These are phyloP conservation scores for Scaptomyza reducta DNA, from an alignment of 2,888 invertebrate species.

Conservation along the genomic window DNA sequence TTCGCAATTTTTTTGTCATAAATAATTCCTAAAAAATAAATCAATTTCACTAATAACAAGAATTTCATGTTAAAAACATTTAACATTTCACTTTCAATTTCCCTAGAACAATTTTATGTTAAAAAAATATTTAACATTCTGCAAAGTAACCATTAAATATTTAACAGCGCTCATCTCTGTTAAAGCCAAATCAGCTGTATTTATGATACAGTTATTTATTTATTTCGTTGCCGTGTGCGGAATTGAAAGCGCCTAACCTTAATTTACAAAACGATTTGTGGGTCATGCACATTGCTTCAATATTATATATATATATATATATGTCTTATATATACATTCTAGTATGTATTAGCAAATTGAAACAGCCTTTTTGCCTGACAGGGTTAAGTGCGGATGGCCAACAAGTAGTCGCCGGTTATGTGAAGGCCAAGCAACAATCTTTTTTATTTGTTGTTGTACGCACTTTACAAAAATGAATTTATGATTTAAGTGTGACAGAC, in stretches of 20 bases:
- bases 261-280: constrained; percentile 69
- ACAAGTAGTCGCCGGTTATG: constrained; percentile 43
- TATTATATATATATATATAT: constrained; percentile 10
- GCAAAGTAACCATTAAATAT: neutral
- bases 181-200: constrained; percentile 1
- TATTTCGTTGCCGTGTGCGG: constrained; percentile 58
- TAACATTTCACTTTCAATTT: too few species aligned
- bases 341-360: constrained; percentile 48
- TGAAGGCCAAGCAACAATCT: constrained; percentile 75
- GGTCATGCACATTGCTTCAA: constrained; percentile 62
- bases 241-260: constrained; percentile 70
- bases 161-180: constrained; percentile 23
- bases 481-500: constrained; percentile 7
- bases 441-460: constrained; percentile 57
- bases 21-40: too few species aligned
- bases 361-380: constrained; percentile 64
- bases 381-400: constrained; percentile 73
- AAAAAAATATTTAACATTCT: too few species aligned
- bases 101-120: too few species aligned
- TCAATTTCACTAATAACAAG: too few species aligned
- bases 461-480: constrained; percentile 50
- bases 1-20: too few species aligned
- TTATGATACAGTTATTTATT: constrained; percentile 12
- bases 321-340: constrained; percentile 17
- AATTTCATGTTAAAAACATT: too few species aligned